phyloP scores from a whole-genome alignment of 35 echinoderm and acorn worm genomes.

The Nesometra sesokonis region DNA sequence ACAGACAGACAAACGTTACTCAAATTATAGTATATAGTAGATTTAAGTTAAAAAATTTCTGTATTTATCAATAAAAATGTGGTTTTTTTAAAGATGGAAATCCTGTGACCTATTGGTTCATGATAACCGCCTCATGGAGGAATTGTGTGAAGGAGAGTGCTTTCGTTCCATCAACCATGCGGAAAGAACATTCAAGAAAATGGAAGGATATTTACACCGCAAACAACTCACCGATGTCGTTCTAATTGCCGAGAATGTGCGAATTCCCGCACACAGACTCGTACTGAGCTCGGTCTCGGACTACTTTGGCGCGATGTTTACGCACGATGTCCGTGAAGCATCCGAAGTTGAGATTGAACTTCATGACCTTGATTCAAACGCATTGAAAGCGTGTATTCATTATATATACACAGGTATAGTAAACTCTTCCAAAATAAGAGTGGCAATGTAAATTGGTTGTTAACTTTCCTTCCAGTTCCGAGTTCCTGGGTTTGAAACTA shows the following conservation, averaged over 20 bases:
- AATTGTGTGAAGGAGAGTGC: conserved; percentile 47
- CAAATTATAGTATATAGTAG: no score
- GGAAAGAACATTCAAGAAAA: conserved; percentile 82
- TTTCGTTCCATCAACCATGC: conserved; percentile 85
- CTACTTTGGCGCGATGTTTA: conserved; percentile 99
- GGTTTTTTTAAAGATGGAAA: not conserved
- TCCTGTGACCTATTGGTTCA: not conserved
- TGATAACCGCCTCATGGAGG: conserved; percentile 23
- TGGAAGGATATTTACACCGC: conserved; percentile 48
- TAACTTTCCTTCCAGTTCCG: no score
- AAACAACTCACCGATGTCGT: conserved; percentile 78
- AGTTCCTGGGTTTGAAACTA: no score
- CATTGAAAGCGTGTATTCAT: conserved; percentile 81
- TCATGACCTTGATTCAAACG: conserved; percentile 50
- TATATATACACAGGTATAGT: conserved; percentile 96
- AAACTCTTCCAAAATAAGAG: no score
- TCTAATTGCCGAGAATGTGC: conserved; percentile 53
- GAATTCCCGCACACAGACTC: conserved; percentile 79
- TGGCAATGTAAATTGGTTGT: no score
- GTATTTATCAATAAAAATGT: no score
- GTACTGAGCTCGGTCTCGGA: conserved; percentile 95
- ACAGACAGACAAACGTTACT: no score
- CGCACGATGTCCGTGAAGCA: conserved; percentile 70
- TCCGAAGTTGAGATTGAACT: conserved; percentile 62
- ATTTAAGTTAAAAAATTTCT: no score